These are phyloP conservation scores for Gopherus flavomarginatus DNA, from an alignment of 2,113 vertebrate genomes.

Conservation along the genomic window DNA sequence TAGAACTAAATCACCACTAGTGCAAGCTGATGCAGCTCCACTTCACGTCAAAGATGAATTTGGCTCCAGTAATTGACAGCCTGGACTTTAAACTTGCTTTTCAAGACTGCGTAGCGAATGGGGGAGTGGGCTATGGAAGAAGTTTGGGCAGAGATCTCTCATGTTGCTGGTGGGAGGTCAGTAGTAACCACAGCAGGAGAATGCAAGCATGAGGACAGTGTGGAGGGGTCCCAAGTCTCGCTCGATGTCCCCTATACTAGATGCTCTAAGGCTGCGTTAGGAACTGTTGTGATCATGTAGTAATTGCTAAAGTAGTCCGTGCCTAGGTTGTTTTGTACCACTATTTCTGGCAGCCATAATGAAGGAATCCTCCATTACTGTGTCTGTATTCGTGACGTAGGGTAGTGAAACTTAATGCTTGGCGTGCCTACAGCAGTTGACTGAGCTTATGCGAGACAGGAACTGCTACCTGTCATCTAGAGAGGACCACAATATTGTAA, in stretches of 20 bases:
- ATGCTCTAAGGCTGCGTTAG: background rate
- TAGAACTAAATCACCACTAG: constrained; percentile 68
- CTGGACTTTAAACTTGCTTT: constrained; percentile 40
- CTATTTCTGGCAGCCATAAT: background rate
- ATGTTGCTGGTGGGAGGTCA: background rate
- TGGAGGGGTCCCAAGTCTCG: background rate
- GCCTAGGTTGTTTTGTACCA: background rate
- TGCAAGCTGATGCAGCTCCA: constrained; percentile 72
- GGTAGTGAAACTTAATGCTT: background rate
- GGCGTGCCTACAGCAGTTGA: background rate
- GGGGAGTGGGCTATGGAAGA: background rate
- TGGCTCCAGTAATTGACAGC: constrained; percentile 59
- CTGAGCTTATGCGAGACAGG: background rate
- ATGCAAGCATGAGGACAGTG: background rate
- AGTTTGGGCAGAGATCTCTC: background rate
- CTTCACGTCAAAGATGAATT: constrained; percentile 70
- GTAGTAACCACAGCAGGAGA: background rate
- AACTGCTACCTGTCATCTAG: background rate
- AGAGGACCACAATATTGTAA: background rate
- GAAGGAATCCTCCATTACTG: background rate
- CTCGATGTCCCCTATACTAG: background rate
- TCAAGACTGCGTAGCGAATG: background rate
- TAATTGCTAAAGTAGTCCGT: background rate
- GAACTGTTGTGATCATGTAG: background rate
- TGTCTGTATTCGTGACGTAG: fast-evolving